phyloP scores from a whole-genome alignment of 2,888 invertebrate genomes.

The Aphrophora alni region DNA sequence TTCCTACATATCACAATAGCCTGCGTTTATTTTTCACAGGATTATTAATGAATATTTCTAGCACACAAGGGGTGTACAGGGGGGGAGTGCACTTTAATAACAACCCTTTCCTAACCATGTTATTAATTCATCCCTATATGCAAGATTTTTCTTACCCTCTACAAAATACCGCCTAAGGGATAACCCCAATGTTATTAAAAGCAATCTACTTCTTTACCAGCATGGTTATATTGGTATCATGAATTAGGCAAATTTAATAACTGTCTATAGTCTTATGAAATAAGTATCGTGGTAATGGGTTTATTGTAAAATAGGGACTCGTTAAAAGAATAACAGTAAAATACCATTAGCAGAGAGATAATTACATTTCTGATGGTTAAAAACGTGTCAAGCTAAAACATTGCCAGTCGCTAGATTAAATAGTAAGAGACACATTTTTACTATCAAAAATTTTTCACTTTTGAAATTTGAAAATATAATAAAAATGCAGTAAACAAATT shows the following conservation, averaged over 20 bases:
- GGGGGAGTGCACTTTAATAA: background rate
- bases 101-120: background rate
- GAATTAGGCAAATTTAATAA: background rate
- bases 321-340: background rate
- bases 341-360: background rate
- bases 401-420: too few species aligned
- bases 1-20: background rate
- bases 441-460: too few species aligned
- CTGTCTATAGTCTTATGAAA: background rate
- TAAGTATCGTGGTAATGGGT: background rate
- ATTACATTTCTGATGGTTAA: too few species aligned
- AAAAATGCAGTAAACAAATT: too few species aligned
- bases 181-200: background rate
- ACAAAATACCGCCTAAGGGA: background rate
- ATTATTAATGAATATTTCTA: background rate
- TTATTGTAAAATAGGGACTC: background rate
- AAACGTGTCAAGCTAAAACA: too few species aligned
- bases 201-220: background rate
- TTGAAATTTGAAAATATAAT: too few species aligned
- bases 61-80: background rate
- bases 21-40: background rate
- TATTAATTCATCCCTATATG: background rate
- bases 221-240: constrained; percentile 29
- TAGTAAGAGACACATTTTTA: too few species aligned
- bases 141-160: background rate